Percentiles rank a stretch among this genome's conserved stretches.
These are phyloP conservation scores for Deilephila porcellus DNA, from an alignment of 2,888 invertebrate genomes.

Conservation along the genomic window DNA sequence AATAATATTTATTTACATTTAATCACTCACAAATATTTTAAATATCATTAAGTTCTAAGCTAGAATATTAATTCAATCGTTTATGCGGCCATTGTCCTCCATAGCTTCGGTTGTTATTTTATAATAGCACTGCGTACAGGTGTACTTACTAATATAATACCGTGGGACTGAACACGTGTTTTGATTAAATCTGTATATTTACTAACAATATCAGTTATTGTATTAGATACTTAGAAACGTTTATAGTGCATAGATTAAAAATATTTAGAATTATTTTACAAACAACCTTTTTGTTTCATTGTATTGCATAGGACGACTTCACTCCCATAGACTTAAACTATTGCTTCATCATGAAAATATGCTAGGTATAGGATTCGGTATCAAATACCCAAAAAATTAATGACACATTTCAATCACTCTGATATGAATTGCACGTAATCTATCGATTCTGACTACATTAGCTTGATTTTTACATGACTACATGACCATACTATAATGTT, in stretches of 20 bases:
- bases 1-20: too few species aligned
- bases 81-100: neutral
- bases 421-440: neutral
- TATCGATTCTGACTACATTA: neutral
- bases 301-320: neutral
- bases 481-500: neutral
- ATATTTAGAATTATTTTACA: constrained; percentile 24
- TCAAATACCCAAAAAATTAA: neutral
- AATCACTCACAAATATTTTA: neutral
- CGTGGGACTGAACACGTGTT: constrained; percentile 64
- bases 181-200: constrained; percentile 66
- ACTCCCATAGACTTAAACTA: neutral
- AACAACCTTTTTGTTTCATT: neutral
- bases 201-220: constrained; percentile 62
- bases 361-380: neutral
- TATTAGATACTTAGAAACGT: constrained; percentile 18
- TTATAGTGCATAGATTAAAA: constrained; percentile 25
- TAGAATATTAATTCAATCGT: neutral
- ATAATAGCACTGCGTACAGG: constrained; percentile 46
- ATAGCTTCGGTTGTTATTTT: neutral
- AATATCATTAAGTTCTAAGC: neutral
- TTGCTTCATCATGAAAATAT: neutral
- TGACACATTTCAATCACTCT: neutral
- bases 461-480: neutral
- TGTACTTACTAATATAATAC: constrained; percentile 49